Base-by-base conservation (phyloP, 2,888 invertebrate genomes). In the Lampropteryx suffumata region DNA sequence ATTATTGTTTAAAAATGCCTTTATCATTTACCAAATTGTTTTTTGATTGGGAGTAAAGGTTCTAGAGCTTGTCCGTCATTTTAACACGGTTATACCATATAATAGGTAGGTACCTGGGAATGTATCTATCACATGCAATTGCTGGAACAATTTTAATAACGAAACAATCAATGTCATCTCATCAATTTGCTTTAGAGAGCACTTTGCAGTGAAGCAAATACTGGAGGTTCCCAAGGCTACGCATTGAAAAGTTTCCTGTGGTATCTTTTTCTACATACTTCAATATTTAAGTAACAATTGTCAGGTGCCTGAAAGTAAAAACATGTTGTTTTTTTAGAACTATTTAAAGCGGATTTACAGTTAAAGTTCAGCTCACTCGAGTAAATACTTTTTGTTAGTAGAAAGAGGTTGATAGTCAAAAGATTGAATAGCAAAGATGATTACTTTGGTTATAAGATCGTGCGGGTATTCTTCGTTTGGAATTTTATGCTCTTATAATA, bases 111-210 rank as follows among this genome's bases (percentile, higher is more conserved):
- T 17, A 4, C 17, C 17, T 17, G 17, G n/a, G n/a, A 43, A 43
- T 45, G 17, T 34, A 28, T 17, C 27, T 33, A 28, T 26, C 32
- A 30, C 26, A 42, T 33, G n/a, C 6, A 1, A 37, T 49, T 28
- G 11, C 30, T 37, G 34, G 34, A 50, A 58, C 47, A 57, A 60
- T 65, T 66, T 66, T 71, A 72, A 69, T 72, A 67, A 68, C 50
- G 59, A 63, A 67, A 66, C 69, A 64, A 69, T 71, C 67, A 65
- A 64, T 61, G 64, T 64, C 63, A 56, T 58, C 57, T 71, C 62
- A 67, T 40, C 65, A 68, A 71, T 67, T 72, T 61, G 64, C 62
- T 63, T 67, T 71, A 71, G 61, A 59, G 37, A 51, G 40, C 24
- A 11, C 21, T 12, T 2, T 47, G 21, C 32, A 53, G 43, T 48